Evolutionary conservation across 2,797 vertebrate genomes (phyloP), one percentile per base, ranked within the genome.

Genomic region (Buphagus erythrorhynchus): DNA sequence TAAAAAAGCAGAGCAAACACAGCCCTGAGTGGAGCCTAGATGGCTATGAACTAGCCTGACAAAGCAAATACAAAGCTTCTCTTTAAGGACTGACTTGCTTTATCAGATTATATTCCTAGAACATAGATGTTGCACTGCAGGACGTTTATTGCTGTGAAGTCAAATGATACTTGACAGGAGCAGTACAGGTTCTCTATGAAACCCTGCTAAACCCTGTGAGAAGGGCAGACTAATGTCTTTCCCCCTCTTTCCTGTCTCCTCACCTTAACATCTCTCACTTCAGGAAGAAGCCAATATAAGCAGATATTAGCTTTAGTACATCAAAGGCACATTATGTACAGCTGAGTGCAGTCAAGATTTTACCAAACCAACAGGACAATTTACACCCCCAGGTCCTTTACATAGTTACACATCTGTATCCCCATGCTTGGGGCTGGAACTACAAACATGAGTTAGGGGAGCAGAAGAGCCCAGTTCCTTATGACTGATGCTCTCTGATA

Each of bases 131-230:
- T 79, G 67, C 43, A 68, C 31, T 65, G 43, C 46, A 93, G 43
- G 54, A 88, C 4, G 0, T 87, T 69, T 86, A 85, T 46, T 24
- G n/a, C 58, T 81, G 49, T 69, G 79, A 75, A 93, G 54, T 81
- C 58, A 92, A 89, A 94, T 65, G 35, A 33, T 16, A 43, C n/a
- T 76, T 88, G 72, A 48, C 52, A 86, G 49, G 10, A 93, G n/a
- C 40, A 79, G 52, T 36, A 63, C 29, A 38, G 66, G 36, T 31
- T 93, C 69, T 77, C 71, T 31, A 2, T 5, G 61, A 83, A 88
- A 51, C 31, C 43, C 61, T 65, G 61, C 40, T 73, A 74, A 86
- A 28, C 15, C 31, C 40, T 35, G 35, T 51, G 43, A 87, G 58
- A 26, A 58, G 21, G 52, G 11, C 0, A 0, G 33, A 54, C 48